Base-by-base conservation (phyloP, 2,888 invertebrate genomes). In the Atrina japonica region DNA sequence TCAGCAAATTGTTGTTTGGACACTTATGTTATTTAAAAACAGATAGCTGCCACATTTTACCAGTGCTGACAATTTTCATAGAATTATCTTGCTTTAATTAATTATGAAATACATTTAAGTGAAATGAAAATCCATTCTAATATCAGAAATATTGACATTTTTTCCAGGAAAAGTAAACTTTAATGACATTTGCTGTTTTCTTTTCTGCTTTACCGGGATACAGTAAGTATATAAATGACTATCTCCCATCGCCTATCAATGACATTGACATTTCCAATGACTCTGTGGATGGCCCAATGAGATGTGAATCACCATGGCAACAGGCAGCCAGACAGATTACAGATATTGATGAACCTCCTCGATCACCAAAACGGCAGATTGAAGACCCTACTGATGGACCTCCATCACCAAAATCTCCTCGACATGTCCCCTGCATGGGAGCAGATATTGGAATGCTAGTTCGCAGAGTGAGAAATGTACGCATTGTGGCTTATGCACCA, bases 391-490 rank as follows among this genome's bases (percentile, higher is more conserved):
- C 70, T 3, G 71, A 71, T 7, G 76, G 72, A 3, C 71, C 77
- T 11, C 74, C 70, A n/a, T 80, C 81, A 0, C 73, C 76, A 1
- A 77, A 77, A 47, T 76, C 82, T 7, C 81, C 83, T 25, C 78
- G 79, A 14, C 78, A 77, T 21, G 74, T 77, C 16, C 75, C 83
- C 2, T 88, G 88, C 67, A 83, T 88, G 76, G 70, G 55, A 18
- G 68, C 86, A 0, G 87, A 88, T 66, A 80, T 88, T 29, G 82
- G 84, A 9, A 80, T 78, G 18, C 76, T 88, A 30, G 85, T 88
- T 40, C 77, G 85, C 16, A 73, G 87, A 55, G 86, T 88, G 52
- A 84, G 83, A 80, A 87, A 86, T 68, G 86, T 87, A 74, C 82
- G 86, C 21, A 66, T 71, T 76, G 81, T 88, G 43, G 83, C 85